Base-by-base conservation (phyloP, 2,797 vertebrate genomes). In the Oryzias dopingdopingensis region DNA sequence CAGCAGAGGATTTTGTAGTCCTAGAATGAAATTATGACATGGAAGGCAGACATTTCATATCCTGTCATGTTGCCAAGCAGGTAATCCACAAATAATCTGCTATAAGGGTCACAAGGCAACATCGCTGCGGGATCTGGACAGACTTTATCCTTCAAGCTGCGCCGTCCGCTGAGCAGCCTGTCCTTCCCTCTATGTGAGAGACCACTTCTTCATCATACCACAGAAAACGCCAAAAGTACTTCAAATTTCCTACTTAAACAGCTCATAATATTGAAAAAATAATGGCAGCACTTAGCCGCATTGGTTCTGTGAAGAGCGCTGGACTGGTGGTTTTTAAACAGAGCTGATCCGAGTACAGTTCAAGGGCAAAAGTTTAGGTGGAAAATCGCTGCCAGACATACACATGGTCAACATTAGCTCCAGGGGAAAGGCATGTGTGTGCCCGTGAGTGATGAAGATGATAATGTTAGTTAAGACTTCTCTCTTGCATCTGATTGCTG, bases 381-480 rank as follows among this genome's bases (percentile, higher is more conserved):
- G 60, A 65, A 64, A 77, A 74, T 68, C 67, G 52, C 71, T 76
- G 64, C 63, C 67, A 82, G 80, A 82, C 37, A 70, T 45, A 57
- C 76, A 87, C 54, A 73, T 76, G 68, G 72, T 63, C 68, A 66
- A 63, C 76, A 82, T 85, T 81, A 81, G 45, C 69, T 57, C 24
- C 49, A 23, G 4, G 24, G 57, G 59, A 72, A 47, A 29, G 14
- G 54, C 12, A 23, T 48, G 46, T 13, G 7, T 45, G 51, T 46
- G 42, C 18, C 51, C 56, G 56, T 32, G 20, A 72, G 62, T 32
- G 20, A 72, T 18, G 56, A 37, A 41, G 56, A 66, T 29, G 58
- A 22, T 18, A 46, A 46, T n/a, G 42, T 37, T 50, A 53, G 26
- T 6, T 42, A 29, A 37, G 49, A 26, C 4, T 32, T 54, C 49